These are phyloP conservation scores for Erannis defoliaria DNA, from an alignment of 2,888 invertebrate species.

Conservation along the genomic window DNA sequence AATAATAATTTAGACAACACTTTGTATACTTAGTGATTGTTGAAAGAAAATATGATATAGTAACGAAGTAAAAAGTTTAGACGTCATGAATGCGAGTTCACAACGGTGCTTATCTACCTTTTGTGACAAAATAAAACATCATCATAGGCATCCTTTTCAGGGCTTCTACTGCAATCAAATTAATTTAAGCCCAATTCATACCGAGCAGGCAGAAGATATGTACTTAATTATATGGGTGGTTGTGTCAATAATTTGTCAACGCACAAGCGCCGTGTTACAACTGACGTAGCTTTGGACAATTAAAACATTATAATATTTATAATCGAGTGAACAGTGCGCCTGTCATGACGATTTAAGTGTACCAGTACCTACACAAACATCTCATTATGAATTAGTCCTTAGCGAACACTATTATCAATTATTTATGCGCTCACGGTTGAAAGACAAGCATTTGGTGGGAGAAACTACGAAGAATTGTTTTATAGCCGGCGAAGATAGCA, in stretches of 20 bases:
- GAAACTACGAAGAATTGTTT: constrained; percentile 5
- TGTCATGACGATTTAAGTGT: too few species aligned
- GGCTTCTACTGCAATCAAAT: too few species aligned
- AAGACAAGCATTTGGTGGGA: constrained; percentile 1
- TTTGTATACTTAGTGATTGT: not conserved
- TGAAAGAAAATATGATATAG: not conserved
- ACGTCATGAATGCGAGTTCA: constrained; percentile 11
- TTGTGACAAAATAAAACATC: too few species aligned
- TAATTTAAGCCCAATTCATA: too few species aligned
- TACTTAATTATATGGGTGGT: too few species aligned
- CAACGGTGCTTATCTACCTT: not conserved
- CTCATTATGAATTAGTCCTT: not conserved
- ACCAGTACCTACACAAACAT: not conserved
- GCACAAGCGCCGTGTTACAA: too few species aligned
- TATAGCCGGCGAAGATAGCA: constrained; percentile 6
- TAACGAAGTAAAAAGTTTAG: not conserved
- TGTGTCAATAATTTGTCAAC: too few species aligned
- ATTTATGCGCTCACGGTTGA: constrained; percentile 2
- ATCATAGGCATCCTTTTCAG: too few species aligned
- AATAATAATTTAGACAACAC: constrained; percentile 17
- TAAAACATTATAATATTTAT: too few species aligned
- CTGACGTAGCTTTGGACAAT: too few species aligned
- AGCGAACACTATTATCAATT: constrained; percentile 9
- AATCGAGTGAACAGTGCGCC: too few species aligned
- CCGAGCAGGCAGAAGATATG: too few species aligned